A percentile compares a stretch with the other conserved stretches of the same genome.
phyloP scores from a whole-genome alignment of 2,888 invertebrate genomes.

The Erebia aethiops region DNA sequence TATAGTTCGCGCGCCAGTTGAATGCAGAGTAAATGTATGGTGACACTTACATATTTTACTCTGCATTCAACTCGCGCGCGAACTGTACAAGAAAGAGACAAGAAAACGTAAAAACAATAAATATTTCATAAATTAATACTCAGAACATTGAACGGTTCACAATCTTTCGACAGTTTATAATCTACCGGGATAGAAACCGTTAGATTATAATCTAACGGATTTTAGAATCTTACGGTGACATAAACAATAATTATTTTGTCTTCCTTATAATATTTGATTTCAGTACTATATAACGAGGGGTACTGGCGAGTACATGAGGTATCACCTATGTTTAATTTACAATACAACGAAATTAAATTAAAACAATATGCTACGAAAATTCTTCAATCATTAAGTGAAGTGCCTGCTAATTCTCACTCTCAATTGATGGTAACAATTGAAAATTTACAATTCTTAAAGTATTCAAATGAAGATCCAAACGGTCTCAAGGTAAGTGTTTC shows the following conservation, averaged over 20 bases:
- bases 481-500: constrained; percentile 60
- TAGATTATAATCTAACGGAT: too few relatives aligned
- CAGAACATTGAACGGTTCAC: too few relatives aligned
- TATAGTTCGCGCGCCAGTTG: too few relatives aligned
- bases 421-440: constrained; percentile 65
- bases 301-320: constrained; percentile 67
- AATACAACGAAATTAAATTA: constrained; percentile 61
- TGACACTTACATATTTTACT: too few relatives aligned
- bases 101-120: too few relatives aligned
- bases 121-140: too few relatives aligned
- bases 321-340: constrained; percentile 67
- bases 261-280: constrained; percentile 35
- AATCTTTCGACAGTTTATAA: too few relatives aligned
- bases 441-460: constrained; percentile 62
- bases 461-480: constrained; percentile 66
- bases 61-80: too few relatives aligned
- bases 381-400: constrained; percentile 61
- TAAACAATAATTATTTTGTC: background rate
- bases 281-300: constrained; percentile 72
- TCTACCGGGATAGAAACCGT: too few relatives aligned
- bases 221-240: too few relatives aligned
- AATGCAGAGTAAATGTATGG: too few relatives aligned
- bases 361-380: constrained; percentile 74
- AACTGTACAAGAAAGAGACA: too few relatives aligned
- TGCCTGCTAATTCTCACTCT: constrained; percentile 51